phyloP scores from a whole-genome alignment of 2,797 vertebrate species.

The Aythya fuligula region DNA sequence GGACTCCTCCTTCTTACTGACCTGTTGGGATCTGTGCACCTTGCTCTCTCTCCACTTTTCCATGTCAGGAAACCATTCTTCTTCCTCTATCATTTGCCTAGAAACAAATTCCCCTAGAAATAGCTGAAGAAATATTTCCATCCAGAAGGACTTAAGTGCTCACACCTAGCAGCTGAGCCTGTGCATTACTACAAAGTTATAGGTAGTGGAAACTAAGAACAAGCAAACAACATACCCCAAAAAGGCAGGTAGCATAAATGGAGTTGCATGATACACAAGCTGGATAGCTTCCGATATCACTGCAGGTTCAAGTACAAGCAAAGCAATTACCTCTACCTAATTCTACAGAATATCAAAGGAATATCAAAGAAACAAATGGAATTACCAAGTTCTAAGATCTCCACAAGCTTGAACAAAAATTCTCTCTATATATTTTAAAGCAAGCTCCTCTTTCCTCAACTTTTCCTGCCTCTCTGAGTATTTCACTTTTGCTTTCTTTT shows the following conservation, averaged over 20 bases:
- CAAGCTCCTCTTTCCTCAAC: neutral
- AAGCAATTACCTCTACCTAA: neutral
- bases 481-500: neutral
- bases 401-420: neutral
- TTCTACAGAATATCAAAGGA: neutral
- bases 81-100: neutral
- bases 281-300: neutral
- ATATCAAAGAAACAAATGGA: neutral
- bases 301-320: neutral
- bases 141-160: neutral
- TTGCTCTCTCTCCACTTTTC: neutral
- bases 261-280: neutral
- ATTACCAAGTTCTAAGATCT: neutral
- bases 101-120: neutral
- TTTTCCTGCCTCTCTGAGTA: neutral
- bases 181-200: neutral
- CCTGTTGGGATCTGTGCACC: neutral
- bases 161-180: neutral
- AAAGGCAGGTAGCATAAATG: neutral
- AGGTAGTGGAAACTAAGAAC: neutral
- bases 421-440: neutral
- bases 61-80: neutral
- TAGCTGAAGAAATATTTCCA: neutral
- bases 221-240: neutral
- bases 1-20: neutral